These are phyloP conservation scores for Anguilla rostrata DNA, from an alignment of 2,113 vertebrate species.

Conservation along the genomic window DNA sequence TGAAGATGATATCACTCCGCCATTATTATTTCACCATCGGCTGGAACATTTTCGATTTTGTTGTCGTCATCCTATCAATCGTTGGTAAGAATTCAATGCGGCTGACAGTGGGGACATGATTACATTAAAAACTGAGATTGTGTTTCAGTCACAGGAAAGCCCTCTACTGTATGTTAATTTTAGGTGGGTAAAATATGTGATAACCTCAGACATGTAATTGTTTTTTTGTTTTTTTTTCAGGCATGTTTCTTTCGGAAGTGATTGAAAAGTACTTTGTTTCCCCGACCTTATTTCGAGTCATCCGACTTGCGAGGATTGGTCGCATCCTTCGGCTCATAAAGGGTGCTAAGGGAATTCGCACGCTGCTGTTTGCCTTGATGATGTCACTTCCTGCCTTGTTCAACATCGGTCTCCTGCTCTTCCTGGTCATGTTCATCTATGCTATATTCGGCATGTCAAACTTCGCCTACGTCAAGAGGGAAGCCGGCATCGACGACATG, in stretches of 20 bases:
- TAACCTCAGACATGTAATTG: neutral
- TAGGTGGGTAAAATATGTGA: neutral
- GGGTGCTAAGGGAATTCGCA: conserved; percentile 94
- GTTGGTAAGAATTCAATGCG: conserved; percentile 78
- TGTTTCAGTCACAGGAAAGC: neutral
- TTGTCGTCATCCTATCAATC: conserved; percentile 96
- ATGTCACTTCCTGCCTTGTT: conserved; percentile 96
- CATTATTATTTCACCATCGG: conserved; percentile 95
- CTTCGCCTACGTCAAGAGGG: conserved; percentile 90
- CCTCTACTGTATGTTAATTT: neutral
- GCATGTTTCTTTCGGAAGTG: conserved; percentile 90
- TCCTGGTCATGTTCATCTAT: conserved; percentile 97
- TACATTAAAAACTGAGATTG: neutral
- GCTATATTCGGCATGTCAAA: conserved; percentile 97
- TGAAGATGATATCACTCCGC: conserved; percentile 92
- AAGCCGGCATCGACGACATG: conserved; percentile 90
- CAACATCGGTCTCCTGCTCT: conserved; percentile 92
- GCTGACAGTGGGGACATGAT: neutral
- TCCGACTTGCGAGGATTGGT: conserved; percentile 90
- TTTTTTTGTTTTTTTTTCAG: conserved; percentile 58
- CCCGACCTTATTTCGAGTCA: conserved; percentile 89
- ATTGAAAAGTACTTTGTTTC: conserved; percentile 95
- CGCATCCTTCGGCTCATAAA: conserved; percentile 95
- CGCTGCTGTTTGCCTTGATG: conserved; percentile 93
- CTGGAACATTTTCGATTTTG: conserved; percentile 98